Percentiles rank a stretch among this genome's conserved stretches.
phyloP scores from a whole-genome alignment of 2,113 vertebrate species.

The Brienomyrus brachyistius region DNA sequence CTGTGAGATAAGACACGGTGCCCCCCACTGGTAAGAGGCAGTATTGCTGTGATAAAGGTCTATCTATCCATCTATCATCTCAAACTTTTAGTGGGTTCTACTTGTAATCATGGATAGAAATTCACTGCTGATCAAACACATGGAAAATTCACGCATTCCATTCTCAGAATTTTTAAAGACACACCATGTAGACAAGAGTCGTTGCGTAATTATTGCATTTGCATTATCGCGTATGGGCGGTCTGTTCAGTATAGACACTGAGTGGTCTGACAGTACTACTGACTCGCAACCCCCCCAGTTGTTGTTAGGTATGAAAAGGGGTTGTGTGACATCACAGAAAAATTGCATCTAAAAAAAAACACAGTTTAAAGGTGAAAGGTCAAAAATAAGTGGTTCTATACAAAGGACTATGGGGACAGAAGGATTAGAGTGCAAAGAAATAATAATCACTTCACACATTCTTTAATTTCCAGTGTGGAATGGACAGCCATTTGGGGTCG shows the following conservation, averaged over 20 bases:
- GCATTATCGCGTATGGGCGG: neutral
- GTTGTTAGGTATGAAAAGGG: neutral
- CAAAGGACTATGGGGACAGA: constrained; percentile 68
- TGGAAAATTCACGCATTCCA: neutral
- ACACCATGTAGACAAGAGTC: neutral
- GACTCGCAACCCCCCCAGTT: neutral
- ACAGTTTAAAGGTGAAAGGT: constrained; percentile 76
- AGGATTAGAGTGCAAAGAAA: constrained; percentile 21
- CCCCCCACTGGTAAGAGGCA: constrained; percentile 26
- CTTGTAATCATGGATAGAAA: neutral
- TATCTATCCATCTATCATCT: neutral
- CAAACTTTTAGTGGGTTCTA: neutral
- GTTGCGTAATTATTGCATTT: neutral
- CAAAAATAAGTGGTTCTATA: constrained; percentile 84
- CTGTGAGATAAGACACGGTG: neutral
- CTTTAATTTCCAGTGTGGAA: constrained; percentile 95
- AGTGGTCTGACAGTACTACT: neutral
- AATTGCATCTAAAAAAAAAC: constrained; percentile 59
- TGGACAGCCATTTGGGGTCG: constrained; percentile 95
- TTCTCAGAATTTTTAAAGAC: neutral
- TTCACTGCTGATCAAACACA: neutral
- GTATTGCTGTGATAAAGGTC: neutral
- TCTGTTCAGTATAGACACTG: neutral
- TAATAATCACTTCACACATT: constrained; percentile 85
- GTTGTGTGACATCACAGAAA: constrained; percentile 33